Base-by-base conservation (phyloP, 2,113 vertebrate genomes). In the Paraplagusia blochii region DNA sequence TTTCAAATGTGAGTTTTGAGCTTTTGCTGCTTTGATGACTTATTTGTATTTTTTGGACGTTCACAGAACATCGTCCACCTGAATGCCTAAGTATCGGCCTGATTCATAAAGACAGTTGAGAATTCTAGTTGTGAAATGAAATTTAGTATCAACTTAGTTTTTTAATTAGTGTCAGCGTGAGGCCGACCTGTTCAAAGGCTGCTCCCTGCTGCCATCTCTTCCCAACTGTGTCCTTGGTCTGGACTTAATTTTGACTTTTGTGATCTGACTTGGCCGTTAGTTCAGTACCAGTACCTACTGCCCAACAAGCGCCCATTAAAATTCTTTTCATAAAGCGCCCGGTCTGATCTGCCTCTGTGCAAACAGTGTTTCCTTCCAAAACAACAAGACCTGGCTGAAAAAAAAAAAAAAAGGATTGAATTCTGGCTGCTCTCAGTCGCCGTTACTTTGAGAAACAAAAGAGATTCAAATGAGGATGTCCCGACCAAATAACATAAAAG, bases 301-400 rank as follows among this genome's bases (percentile, higher is more conserved):
- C n/a, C n/a, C n/a, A n/a, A n/a, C n/a, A n/a, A n/a, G 60, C 66
- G 63, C 50, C 55, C 55, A 70, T 70, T 70, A 34, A 62, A 64
- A 58, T 60, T 43, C 1, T 48, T 72, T 73, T 63, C 57, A 65
- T 50, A 11, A 34, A 46, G 52, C 18, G 29, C 51, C 63, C 2
- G 9, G 55, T 60, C 66, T 43, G 39, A 38, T 58, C 51, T 47
- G 62, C 51, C 35, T 44, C 69, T 13, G 33, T 22, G 59, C 52
- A 72, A 77, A 66, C 53, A 53, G 17, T 60, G 76, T 77, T 60
- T 58, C 57, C 67, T 45, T 68, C 69, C 52, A 72, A 13, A 79
- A 61, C 48, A 44, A 34, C 15, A 43, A 69, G 42, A 33, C 18
- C 35, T 13, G 58, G 36, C 53, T 73, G 62, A 74, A 67, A 33